Conservation (phyloP, 2,797 vertebrate species). For the Melanogrammus aeglefinus region DNA sequence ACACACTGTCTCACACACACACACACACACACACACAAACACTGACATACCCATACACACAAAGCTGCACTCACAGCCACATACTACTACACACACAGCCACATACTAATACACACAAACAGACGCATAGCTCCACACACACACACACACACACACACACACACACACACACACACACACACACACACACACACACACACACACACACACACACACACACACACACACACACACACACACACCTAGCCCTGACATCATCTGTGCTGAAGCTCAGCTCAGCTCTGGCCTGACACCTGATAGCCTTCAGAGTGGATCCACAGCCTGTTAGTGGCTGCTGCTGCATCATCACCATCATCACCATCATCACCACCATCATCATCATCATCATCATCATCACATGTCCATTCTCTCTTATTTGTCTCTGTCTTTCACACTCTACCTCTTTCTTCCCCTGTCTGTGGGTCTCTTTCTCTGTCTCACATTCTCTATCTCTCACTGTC, state of each 20-base stretch:
- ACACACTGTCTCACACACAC: constrained; percentile 17
- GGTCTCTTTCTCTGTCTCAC: neutral
- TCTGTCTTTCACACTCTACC: neutral
- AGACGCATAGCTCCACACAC: constrained; percentile 36
- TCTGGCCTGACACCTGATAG: constrained; percentile 43
- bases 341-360: neutral
- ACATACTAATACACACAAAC: constrained; percentile 25
- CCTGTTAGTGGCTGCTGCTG: constrained; percentile 29
- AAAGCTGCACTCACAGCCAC: constrained; percentile 53
- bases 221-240: constrained; percentile 16
- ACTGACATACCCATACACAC: constrained; percentile 39
- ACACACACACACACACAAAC: constrained; percentile 28
- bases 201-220: constrained; percentile 38
- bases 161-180: constrained; percentile 31
- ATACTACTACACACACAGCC: constrained; percentile 42
- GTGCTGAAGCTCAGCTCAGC: constrained; percentile 44
- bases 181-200: constrained; percentile 18
- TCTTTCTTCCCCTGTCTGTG: neutral
- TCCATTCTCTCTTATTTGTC: constrained; percentile 10
- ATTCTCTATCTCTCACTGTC: neutral
- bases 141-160: constrained; percentile 33
- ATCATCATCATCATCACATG: neutral
- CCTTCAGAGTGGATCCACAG: constrained; percentile 40
- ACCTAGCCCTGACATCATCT: constrained; percentile 62
- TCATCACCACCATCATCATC: neutral